Evolutionary conservation across 2,797 vertebrate species (phyloP).

Genomic region (Phylloscopus collybita): DNA sequence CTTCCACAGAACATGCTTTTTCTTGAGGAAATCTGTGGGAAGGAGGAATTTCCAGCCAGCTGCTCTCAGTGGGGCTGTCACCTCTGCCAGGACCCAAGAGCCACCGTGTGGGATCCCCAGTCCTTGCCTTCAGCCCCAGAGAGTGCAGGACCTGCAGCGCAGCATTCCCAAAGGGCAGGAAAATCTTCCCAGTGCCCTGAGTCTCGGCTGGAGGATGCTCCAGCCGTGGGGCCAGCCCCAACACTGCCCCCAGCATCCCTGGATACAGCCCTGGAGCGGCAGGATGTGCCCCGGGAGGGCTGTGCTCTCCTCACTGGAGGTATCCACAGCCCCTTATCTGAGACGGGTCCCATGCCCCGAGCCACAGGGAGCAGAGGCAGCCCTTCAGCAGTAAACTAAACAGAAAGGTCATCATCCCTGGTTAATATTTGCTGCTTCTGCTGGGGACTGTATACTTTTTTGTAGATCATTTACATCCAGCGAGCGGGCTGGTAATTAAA

Average conservation of each 20-base stretch:
- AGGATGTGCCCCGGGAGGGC: background rate
- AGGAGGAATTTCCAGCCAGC: background rate
- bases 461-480: conserved; percentile 70
- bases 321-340: conserved; percentile 52
- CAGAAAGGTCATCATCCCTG: conserved; percentile 64
- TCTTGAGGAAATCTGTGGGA: background rate
- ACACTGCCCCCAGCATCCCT: background rate
- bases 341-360: conserved; percentile 62
- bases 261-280: background rate
- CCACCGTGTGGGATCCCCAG: background rate
- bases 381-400: conserved; percentile 73
- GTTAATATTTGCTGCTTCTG: conserved; percentile 72
- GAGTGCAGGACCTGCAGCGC: background rate
- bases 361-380: conserved; percentile 70
- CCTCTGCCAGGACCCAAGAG: background rate
- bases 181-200: background rate
- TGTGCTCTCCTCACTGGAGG: background rate
- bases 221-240: background rate
- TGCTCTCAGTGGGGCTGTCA: background rate
- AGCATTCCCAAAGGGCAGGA: accelerated
- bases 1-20: background rate
- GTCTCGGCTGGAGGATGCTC: background rate
- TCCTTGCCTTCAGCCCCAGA: background rate
- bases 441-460: conserved; percentile 69
- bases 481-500: conserved; percentile 72